Base-by-base conservation (phyloP, 2,113 vertebrate species). In the Psittacus erithacus region DNA sequence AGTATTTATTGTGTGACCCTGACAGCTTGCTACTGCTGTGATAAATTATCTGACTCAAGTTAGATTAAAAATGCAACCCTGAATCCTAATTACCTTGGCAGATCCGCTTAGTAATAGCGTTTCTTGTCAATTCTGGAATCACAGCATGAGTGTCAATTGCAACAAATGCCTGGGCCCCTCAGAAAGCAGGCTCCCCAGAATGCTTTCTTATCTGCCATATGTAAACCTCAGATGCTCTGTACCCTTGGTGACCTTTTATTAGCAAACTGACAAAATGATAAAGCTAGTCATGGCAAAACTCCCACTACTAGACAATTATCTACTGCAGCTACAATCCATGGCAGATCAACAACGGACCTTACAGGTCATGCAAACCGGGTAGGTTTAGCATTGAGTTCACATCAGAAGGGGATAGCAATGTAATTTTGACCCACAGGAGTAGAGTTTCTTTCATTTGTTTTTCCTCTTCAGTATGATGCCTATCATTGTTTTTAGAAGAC, bases 41-140 rank as follows among this genome's bases (percentile, higher is more conserved):
- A 98, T 98, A 98, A 98, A 98, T 98, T 97, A 98, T 98, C 98
- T 97, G 98, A 98, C 98, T 98, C 97, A 97, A 98, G 97, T 97
- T 97, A 96, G 97, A 98, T 98, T 97, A 98, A 98, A 98, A 98
- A 98, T 98, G 98, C 98, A 98, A 97, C 97, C 95, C 97, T 88
- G 97, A 98, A 97, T 98, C 97, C 98, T 98, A 98, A 98, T 98
- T 98, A 98, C 97, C 98, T 98, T 92, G 57, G 97, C 97, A 98
- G 97, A 98, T 97, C 97, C 86, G 90, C 98, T 98, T 98, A 97
- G 97, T 98, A 98, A 98, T 94, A 97, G 97, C 96, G 59, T 98
- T 98, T 98, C 98, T 98, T 98, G 98, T 98, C 98, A 98, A 98
- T 98, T 98, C 97, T 95, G 95, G 96, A 97, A 96, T 97, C 98